Evolutionary conservation across 2,888 invertebrate genomes (phyloP).

Genomic region (Itoplectis maculator): DNA sequence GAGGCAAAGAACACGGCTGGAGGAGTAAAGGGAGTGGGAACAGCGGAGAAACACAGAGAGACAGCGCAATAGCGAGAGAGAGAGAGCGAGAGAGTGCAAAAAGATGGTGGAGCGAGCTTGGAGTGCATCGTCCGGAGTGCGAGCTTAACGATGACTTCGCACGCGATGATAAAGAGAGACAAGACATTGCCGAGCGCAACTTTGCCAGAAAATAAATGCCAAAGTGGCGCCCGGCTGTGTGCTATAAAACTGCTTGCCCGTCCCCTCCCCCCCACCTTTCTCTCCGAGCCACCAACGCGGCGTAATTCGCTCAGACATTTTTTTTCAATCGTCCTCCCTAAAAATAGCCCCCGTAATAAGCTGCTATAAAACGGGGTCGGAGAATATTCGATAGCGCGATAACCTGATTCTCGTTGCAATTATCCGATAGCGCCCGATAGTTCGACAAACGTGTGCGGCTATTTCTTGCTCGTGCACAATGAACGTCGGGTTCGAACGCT

Average conservation of each 20-base stretch:
- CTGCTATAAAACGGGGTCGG: not conserved
- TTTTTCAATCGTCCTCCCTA: conserved; percentile 32
- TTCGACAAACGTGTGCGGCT: conserved; percentile 8
- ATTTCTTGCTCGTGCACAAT: not conserved
- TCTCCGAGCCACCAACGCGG: conserved; percentile 1
- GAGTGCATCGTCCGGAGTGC: conserved; percentile 39
- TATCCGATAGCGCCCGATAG: conserved; percentile 20
- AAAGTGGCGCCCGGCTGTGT: conserved; percentile 31
- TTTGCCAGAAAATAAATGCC: conserved; percentile 52
- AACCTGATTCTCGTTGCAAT: not conserved
- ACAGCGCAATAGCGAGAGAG: conserved; percentile 9
- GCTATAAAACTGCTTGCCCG: conserved; percentile 8
- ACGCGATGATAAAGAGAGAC: conserved; percentile 60
- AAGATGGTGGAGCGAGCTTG: conserved; percentile 4
- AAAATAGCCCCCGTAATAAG: conserved; percentile 2
- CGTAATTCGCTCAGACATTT: conserved; percentile 7
- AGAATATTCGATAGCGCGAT: conserved; percentile 27
- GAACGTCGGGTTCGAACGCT: no score
- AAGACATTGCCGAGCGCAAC: conserved; percentile 28
- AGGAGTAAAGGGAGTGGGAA: no score
- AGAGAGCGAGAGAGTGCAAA: not conserved
- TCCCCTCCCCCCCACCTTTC: no score
- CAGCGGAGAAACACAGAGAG: no score
- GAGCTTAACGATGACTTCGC: conserved; percentile 61
- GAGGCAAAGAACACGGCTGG: conserved; percentile 26